Evolutionary conservation across 2,797 vertebrate species (phyloP), one percentile per base, ranked within the genome.

Genomic region (Apogon talboti): DNA sequence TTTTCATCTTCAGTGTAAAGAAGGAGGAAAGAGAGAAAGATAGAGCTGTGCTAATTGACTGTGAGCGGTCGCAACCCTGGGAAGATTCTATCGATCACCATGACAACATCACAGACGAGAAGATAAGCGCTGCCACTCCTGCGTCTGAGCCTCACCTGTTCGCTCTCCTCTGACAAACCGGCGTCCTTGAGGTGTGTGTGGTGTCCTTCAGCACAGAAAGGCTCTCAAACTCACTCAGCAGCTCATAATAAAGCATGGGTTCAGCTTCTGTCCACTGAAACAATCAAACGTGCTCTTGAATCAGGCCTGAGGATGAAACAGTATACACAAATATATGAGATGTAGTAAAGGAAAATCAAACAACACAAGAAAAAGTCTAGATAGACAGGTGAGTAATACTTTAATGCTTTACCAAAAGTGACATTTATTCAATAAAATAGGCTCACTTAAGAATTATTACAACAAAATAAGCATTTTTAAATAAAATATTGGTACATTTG

Each of bases 81-180:
- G 48, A n/a, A 49, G 52, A 33, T 70, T 61, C 49, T 47, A 66
- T 73, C 8, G 54, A 81, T 78, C 71, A 37, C 69, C 68, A 62
- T 69, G 75, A 69, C 71, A 58, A 75, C 67, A 42, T 58, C 13
- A 18, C 56, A 11, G 69, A 44, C 7, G 6, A 44, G 62, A 35
- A 10, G 71, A 82, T 66, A 59, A 76, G 56, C 50, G 10, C 58
- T 16, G 16, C 14, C 57, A 40, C 24, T 44, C 35, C 5, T 0
- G 9, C 62, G 0, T 11, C 43, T 21, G 44, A 1, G 19, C 28
- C 21, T 35, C 55, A 46, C 43, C 47, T 35, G 24, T 16, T 45
- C 43, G 0, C 6, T 19, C 18, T 15, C 21, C 10, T 3, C 2
- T 48, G 11, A n/a, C 6, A 4, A 9, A 13, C 12, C 2, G 0